Evolutionary conservation across 1,140 invertebrate species (phyloP).

Genomic region (Penaeus chinensis): DNA sequence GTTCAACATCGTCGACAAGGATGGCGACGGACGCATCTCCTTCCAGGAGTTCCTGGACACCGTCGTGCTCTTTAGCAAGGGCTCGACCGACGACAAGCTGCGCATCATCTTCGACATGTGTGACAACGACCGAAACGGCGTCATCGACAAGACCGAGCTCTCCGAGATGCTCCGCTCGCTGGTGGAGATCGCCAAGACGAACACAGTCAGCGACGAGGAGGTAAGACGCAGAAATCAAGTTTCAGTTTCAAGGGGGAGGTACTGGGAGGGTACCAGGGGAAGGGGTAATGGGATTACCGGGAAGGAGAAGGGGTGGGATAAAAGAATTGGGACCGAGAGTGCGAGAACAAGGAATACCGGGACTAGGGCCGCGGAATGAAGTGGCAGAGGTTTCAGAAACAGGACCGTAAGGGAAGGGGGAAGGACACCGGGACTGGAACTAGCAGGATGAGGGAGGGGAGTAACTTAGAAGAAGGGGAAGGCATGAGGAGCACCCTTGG

Average conservation of each 20-base stretch:
- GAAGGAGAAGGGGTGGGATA: no score
- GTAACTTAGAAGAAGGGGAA: no score
- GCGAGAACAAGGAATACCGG: no score
- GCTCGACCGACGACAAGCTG: slow-evolving; percentile 95
- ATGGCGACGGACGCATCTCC: slow-evolving; percentile 93
- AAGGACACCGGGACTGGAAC: no score
- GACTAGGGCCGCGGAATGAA: no score
- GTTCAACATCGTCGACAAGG: slow-evolving; percentile 98
- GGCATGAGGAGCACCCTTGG: no score
- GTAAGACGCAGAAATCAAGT: slow-evolving; percentile 42
- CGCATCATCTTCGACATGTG: slow-evolving; percentile 99
- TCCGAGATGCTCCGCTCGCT: slow-evolving; percentile 94
- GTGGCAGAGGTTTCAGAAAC: no score
- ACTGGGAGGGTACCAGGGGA: no score
- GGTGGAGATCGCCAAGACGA: slow-evolving; percentile 92
- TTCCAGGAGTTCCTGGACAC: slow-evolving; percentile 98
- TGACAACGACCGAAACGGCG: slow-evolving; percentile 94
- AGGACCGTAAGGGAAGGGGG: no score
- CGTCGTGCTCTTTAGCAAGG: slow-evolving; percentile 89
- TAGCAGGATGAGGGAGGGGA: no score
- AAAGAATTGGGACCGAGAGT: no score
- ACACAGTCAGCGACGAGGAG: slow-evolving; percentile 83
- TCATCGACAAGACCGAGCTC: slow-evolving; percentile 94
- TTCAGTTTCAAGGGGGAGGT: neutral
- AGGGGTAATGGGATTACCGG: no score